phyloP scores from a whole-genome alignment of 2,888 invertebrate species.

The Amiota minor region DNA sequence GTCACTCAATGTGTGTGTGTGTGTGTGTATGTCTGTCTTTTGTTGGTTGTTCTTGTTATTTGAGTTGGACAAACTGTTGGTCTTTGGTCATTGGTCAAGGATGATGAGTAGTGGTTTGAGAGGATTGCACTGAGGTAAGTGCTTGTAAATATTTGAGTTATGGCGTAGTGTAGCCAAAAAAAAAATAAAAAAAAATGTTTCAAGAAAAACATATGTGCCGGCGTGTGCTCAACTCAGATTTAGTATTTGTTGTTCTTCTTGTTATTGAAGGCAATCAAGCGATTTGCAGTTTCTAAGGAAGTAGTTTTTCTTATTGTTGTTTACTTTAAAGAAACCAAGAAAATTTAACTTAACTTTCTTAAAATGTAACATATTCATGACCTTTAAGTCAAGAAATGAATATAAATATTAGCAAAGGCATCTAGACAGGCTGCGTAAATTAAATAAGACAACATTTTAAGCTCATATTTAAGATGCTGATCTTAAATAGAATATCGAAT shows the following conservation, averaged over 20 bases:
- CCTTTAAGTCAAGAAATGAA: too few relatives aligned
- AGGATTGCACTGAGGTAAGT: not conserved
- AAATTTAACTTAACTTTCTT: too few relatives aligned
- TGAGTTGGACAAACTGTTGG: conserved; percentile 12
- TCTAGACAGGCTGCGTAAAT: too few relatives aligned
- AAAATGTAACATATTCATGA: too few relatives aligned
- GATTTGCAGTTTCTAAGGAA: not conserved
- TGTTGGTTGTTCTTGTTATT: not conserved
- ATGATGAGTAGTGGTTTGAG: not conserved
- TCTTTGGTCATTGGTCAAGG: not conserved
- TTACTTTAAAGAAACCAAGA: not conserved
- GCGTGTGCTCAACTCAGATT: not conserved
- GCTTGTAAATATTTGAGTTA: conserved; percentile 24
- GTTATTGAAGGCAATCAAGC: not conserved
- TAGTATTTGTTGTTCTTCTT: not conserved
- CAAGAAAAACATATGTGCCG: conserved; percentile 7
- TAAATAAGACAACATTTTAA: not conserved
- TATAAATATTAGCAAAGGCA: too few relatives aligned
- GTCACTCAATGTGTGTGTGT: conserved; percentile 54
- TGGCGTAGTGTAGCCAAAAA: not conserved
- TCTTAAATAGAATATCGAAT: not conserved
- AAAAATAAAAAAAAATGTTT: not conserved
- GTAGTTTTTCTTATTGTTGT: not conserved
- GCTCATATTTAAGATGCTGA: not conserved
- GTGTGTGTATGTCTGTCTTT: conserved; percentile 29